Percentiles rank a stretch among this genome's conserved stretches.
Conservation (phyloP, 92 coral and sea anemone genomes). For the Paramuricea clavata region DNA sequence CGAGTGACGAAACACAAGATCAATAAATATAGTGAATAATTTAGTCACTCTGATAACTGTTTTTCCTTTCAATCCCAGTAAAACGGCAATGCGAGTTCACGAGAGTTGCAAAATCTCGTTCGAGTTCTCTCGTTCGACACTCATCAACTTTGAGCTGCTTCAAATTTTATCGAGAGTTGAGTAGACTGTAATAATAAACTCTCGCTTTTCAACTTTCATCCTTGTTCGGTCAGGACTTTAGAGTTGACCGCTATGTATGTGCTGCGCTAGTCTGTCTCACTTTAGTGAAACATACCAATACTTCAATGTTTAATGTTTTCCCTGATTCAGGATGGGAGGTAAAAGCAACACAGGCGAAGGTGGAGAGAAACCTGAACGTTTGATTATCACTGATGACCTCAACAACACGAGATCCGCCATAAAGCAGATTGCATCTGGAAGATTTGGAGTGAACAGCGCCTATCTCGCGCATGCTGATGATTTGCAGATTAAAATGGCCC, state of each 20-base stretch:
- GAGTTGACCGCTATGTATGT: background rate
- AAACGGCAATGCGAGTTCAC: no score
- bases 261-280: background rate
- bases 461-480: constrained; percentile 91
- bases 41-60: no score
- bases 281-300: no score
- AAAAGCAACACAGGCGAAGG: constrained; percentile 99
- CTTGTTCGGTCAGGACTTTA: no score
- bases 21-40: no score
- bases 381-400: constrained; percentile 55
- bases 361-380: constrained; percentile 90
- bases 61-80: no score
- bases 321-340: constrained; percentile 80
- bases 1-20: background rate
- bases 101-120: no score
- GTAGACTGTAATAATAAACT: no score
- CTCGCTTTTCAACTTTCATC: no score
- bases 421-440: constrained; percentile 95
- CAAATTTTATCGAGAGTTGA: no score
- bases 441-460: constrained; percentile 95
- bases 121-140: no score
- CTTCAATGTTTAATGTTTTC: background rate
- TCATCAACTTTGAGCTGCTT: no score
- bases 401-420: constrained; percentile 88
- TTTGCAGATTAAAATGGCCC: constrained; percentile 98